phyloP scores from a whole-genome alignment of 2,888 invertebrate genomes.

The Amphipyra tragopoginis region DNA sequence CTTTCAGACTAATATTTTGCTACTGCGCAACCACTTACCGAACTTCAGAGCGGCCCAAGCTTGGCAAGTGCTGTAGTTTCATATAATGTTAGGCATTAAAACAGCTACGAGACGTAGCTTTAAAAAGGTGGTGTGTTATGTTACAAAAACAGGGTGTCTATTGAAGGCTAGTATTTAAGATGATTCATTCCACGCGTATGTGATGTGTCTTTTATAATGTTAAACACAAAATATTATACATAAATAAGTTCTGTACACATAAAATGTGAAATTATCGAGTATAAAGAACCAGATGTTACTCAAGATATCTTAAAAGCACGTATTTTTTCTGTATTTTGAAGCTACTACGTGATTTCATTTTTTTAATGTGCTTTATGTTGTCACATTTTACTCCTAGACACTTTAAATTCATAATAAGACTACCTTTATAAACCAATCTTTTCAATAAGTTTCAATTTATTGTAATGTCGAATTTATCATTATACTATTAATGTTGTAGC shows the following conservation, averaged over 20 bases:
- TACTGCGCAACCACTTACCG: too few relatives aligned
- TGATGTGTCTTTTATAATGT: slow-evolving; percentile 15
- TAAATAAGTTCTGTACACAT: slow-evolving; percentile 26
- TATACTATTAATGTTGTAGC: slow-evolving; percentile 2
- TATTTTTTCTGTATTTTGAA: neutral
- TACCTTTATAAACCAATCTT: neutral
- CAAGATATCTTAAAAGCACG: neutral
- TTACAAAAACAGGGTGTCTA: slow-evolving; percentile 46
- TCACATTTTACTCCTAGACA: slow-evolving; percentile 12
- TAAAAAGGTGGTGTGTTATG: slow-evolving; percentile 31
- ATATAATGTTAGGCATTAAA: too few relatives aligned
- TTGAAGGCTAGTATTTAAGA: slow-evolving; percentile 30
- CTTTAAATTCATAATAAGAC: neutral
- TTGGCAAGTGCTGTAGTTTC: too few relatives aligned
- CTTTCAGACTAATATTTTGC: too few relatives aligned
- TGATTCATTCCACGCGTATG: slow-evolving; percentile 48
- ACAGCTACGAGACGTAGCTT: slow-evolving; percentile 11
- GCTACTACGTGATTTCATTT: too few relatives aligned
- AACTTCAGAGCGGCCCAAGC: too few relatives aligned
- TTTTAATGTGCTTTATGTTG: too few relatives aligned
- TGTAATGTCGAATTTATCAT: slow-evolving; percentile 2
- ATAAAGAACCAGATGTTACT: slow-evolving; percentile 1
- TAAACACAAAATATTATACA: slow-evolving; percentile 8
- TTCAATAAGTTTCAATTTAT: neutral
- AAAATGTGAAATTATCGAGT: slow-evolving; percentile 32